A percentile compares a stretch with the other conserved stretches of the same genome.
Conservation (phyloP, 2,797 vertebrate species). For the Cryptoprocta ferox region DNA sequence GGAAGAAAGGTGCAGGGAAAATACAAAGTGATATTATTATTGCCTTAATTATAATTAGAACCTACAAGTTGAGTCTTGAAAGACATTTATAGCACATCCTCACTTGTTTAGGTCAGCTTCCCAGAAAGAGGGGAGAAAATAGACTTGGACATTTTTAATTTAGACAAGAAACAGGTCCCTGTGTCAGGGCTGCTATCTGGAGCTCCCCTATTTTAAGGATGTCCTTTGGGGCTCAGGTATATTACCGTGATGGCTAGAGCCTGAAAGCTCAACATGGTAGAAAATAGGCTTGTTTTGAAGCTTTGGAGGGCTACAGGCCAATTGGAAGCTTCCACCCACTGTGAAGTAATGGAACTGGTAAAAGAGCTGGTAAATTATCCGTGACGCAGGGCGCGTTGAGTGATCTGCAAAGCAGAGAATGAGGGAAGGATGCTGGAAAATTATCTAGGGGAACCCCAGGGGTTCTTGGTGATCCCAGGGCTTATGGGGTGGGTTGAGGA, state of each 20-base stretch:
- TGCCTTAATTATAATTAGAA: slow-evolving; percentile 80
- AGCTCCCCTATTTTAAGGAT: slow-evolving; percentile 54
- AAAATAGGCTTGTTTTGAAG: slow-evolving; percentile 46
- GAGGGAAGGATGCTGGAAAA: neutral
- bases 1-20: slow-evolving; percentile 25
- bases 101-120: slow-evolving; percentile 76
- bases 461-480: neutral
- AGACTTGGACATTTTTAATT: slow-evolving; percentile 64
- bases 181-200: neutral
- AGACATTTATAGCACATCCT: slow-evolving; percentile 76
- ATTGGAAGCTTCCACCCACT: slow-evolving; percentile 52
- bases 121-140: slow-evolving; percentile 71
- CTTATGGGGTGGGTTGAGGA: neutral
- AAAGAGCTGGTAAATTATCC: slow-evolving; percentile 38
- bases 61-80: slow-evolving; percentile 80
- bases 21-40: slow-evolving; percentile 62
- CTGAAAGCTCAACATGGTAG: slow-evolving; percentile 26
- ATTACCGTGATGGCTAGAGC: neutral
- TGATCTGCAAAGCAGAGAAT: neutral
- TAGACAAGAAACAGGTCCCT: slow-evolving; percentile 33
- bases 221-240: slow-evolving; percentile 50
- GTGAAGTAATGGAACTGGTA: slow-evolving; percentile 47
- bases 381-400: slow-evolving; percentile 41
- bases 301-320: slow-evolving; percentile 47
- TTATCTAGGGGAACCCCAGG: neutral